A percentile compares a stretch with the other conserved stretches of the same genome.
These are phyloP conservation scores for Actinia tenebrosa DNA, from an alignment of 64 coral and sea anemone genomes.

Conservation along the genomic window DNA sequence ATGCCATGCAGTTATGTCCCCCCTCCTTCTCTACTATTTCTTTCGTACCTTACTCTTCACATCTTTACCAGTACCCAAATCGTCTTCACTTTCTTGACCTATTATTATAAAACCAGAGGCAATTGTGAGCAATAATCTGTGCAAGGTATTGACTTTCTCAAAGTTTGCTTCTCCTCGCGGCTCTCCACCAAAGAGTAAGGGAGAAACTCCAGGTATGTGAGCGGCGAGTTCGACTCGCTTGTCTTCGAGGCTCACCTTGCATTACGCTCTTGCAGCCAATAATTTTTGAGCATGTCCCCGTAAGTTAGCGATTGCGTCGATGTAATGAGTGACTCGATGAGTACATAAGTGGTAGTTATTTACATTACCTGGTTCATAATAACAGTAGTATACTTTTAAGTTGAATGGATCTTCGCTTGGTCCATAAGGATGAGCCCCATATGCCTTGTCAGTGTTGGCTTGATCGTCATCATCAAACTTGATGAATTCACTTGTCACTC, in stretches of 20 bases:
- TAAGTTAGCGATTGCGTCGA: too few relatives aligned
- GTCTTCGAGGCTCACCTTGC: too few relatives aligned
- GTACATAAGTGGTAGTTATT: not conserved
- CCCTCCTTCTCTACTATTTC: too few relatives aligned
- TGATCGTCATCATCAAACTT: constrained; percentile 98
- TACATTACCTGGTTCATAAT: constrained; percentile 88
- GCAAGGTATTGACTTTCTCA: too few relatives aligned
- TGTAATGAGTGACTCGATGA: not conserved
- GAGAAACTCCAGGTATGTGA: too few relatives aligned
- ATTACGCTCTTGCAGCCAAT: too few relatives aligned
- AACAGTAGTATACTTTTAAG: constrained; percentile 97
- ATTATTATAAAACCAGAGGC: not conserved
- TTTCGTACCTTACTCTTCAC: constrained; percentile 73
- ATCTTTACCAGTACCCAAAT: constrained; percentile 95
- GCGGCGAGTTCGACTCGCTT: too few relatives aligned
- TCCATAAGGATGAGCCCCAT: constrained; percentile 89
- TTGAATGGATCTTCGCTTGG: constrained; percentile 97
- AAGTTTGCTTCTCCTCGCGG: too few relatives aligned
- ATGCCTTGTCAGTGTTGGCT: constrained; percentile 84
- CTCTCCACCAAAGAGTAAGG: too few relatives aligned
- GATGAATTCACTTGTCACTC: constrained; percentile 85
- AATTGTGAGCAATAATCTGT: not conserved
- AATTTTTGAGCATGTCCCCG: too few relatives aligned
- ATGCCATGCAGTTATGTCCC: too few relatives aligned
- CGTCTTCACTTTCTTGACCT: constrained; percentile 95